Evolutionary conservation across 2,797 vertebrate genomes (phyloP).

Genomic region (Acanthis flammea): DNA sequence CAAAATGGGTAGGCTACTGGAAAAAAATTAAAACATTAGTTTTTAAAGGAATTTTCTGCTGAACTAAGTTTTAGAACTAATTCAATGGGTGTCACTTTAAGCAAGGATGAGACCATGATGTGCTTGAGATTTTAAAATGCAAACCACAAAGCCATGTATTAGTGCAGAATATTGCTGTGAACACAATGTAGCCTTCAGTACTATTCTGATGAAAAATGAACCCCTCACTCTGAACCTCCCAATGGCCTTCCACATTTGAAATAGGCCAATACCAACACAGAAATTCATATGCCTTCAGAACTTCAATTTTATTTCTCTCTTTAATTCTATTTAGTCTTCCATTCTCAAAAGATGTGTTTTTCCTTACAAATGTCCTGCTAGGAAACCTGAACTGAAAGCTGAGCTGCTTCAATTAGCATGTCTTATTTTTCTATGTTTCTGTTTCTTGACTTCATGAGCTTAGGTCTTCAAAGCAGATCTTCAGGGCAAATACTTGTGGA

Average conservation of each 20-base stretch:
- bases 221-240: not conserved
- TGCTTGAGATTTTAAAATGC: not conserved
- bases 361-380: not conserved
- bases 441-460: conserved; percentile 15
- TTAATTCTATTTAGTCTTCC: not conserved
- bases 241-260: not conserved
- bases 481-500: conserved; percentile 62
- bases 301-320: not conserved
- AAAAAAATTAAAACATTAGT: not conserved
- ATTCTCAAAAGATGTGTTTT: not conserved
- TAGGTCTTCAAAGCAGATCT: conserved; percentile 55
- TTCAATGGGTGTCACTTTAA: not conserved
- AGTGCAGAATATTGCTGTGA: not conserved
- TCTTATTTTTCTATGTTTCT: not conserved
- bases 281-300: not conserved
- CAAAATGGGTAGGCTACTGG: not conserved
- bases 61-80: not conserved
- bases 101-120: not conserved
- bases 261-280: not conserved
- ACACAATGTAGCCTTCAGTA: not conserved
- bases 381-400: conserved; percentile 12
- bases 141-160: not conserved
- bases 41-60: not conserved
- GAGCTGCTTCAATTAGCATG: conserved; percentile 4
- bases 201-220: not conserved